These are phyloP conservation scores for Proteles cristata DNA, from an alignment of 2,113 vertebrate genomes.

Conservation along the genomic window DNA sequence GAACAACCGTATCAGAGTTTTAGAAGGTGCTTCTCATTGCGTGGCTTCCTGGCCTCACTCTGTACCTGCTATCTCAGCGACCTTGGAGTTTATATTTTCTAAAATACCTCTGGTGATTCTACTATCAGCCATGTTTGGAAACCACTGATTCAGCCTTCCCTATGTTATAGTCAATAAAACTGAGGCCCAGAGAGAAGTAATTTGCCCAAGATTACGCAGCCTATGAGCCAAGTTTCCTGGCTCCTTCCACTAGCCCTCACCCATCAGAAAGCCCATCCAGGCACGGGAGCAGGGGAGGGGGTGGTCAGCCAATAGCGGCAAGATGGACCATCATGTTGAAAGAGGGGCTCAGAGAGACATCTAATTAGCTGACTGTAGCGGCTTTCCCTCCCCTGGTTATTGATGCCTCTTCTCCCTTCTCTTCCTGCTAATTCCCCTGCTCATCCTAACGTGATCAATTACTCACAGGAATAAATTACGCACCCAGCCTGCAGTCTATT, in stretches of 20 bases:
- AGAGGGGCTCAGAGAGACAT: slow-evolving; percentile 30
- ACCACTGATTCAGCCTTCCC: not conserved
- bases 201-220: not conserved
- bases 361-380: slow-evolving; percentile 54
- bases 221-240: not conserved
- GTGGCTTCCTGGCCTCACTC: not conserved
- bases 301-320: not conserved
- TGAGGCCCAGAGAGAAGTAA: not conserved
- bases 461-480: slow-evolving; percentile 66
- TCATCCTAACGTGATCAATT: slow-evolving; percentile 66
- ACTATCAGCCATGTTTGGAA: not conserved
- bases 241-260: not conserved
- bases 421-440: slow-evolving; percentile 41
- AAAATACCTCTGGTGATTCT: not conserved
- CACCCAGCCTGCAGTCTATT: slow-evolving; percentile 63
- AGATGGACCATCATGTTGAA: not conserved
- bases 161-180: not conserved
- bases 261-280: not conserved
- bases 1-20: not conserved
- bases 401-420: slow-evolving; percentile 38
- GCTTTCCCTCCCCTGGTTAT: slow-evolving; percentile 35
- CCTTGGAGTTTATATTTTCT: not conserved
- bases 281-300: not conserved
- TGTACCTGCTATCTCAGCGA: not conserved
- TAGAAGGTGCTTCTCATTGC: not conserved